Evolutionary conservation across 2,888 invertebrate genomes (phyloP), one percentile per base, ranked within the genome.

Genomic region (Rhagonycha fulva): DNA sequence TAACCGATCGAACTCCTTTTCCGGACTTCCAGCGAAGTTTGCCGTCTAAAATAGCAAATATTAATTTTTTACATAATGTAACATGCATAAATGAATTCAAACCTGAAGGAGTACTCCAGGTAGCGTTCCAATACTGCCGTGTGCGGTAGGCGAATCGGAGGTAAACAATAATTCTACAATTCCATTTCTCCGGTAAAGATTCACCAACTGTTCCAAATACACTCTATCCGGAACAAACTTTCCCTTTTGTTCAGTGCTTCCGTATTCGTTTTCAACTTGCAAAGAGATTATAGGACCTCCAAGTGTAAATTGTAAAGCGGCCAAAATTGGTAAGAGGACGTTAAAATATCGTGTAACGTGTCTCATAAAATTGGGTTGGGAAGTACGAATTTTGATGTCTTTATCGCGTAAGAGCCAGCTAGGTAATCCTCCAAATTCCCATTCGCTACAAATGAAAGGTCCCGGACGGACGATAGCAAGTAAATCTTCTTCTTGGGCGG

Each of bases 251-350:
- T 78, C 78, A 2, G 82, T 76, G 82, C 96, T 96, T 3, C 98
- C 98, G 82, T 97, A 97, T 85, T 98, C 98, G 86, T 99, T 99
- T 89, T 98, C 98, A 24, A 96, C 91, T 82, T 97, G 96, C 63
- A 96, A 93, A 90, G 95, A 93, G 76, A 97, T 95, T 30, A 97
- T 92, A 0, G 96, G 95, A 0, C 97, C 97, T 0, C 96, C 96
- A 83, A 94, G 94, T 60, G 89, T 90, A 82, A 92, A 90, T 14
- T 93, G 88, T 11, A 89, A 86, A 3, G 89, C 89, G 14, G 88
- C 84, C 1, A 92, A 81, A 74, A 86, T 87, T 2, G 88, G 86
- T 74, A 93, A 83, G 2, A 93, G 80, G 10, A 88, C 84, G 62
- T 87, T 85, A 71, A 91, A 89, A 86, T 90, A 93, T 72, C 84